Conservation (phyloP, 2,113 vertebrate species). For the Phocoena sinus region DNA sequence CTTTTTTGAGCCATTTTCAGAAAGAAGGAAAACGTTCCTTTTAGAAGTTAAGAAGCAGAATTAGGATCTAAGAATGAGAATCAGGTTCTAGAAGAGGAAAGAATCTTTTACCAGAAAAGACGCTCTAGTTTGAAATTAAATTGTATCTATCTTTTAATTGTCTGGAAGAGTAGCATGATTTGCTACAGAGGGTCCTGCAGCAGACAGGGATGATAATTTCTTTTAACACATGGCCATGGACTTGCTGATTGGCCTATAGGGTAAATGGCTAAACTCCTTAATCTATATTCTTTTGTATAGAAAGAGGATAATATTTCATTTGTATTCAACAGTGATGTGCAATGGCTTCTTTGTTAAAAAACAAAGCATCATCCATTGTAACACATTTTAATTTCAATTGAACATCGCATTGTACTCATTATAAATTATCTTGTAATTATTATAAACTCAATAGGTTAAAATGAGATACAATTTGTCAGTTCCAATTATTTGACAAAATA, state of each 20-base stretch:
- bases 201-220: background rate
- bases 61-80: background rate
- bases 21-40: background rate
- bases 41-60: background rate
- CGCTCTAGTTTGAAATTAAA: background rate
- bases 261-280: background rate
- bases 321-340: background rate
- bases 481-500: background rate
- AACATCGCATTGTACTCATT: background rate
- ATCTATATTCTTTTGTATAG: background rate
- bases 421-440: background rate
- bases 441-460: background rate
- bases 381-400: slow-evolving; percentile 24
- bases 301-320: slow-evolving; percentile 5
- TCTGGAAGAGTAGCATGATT: background rate
- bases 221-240: background rate
- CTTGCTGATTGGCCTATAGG: background rate
- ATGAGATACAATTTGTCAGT: background rate
- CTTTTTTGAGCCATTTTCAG: background rate
- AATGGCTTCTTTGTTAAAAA: slow-evolving; percentile 13
- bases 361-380: background rate
- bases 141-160: background rate
- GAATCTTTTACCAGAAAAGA: slow-evolving; percentile 14
- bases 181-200: background rate
- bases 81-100: background rate